These are phyloP conservation scores for Dryoscopus gambensis DNA, from an alignment of 2,113 vertebrate genomes.

Conservation along the genomic window DNA sequence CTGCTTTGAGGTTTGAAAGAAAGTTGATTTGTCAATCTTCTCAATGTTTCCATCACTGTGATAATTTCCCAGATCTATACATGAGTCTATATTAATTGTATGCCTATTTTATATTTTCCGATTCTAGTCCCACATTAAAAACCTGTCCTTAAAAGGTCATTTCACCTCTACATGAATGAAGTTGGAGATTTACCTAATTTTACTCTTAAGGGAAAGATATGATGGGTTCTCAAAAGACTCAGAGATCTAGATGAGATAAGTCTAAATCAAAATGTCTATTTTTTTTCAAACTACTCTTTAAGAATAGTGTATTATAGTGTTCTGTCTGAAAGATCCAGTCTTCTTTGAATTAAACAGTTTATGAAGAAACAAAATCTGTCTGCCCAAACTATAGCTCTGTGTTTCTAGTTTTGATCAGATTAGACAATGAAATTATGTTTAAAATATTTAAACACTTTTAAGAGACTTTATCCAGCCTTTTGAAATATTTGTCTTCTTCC, in stretches of 20 bases:
- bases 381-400: not conserved
- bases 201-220: not conserved
- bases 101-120: not conserved
- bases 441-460: not conserved
- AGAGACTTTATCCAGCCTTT: not conserved
- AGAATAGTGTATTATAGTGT: not conserved
- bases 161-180: not conserved
- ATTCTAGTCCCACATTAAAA: not conserved
- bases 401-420: not conserved
- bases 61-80: not conserved
- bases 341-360: not conserved
- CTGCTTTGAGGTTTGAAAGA: not conserved
- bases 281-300: not conserved
- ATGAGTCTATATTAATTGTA: not conserved
- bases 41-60: not conserved
- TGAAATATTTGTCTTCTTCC: not conserved
- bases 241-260: not conserved
- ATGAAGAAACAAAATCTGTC: not conserved
- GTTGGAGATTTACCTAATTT: not conserved
- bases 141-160: not conserved
- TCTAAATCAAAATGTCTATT: rapidly evolving
- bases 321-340: not conserved
- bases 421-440: not conserved
- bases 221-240: not conserved
- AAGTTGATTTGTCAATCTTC: not conserved